Base-by-base conservation (phyloP, 2,888 invertebrate species). In the Panorpa germanica region DNA sequence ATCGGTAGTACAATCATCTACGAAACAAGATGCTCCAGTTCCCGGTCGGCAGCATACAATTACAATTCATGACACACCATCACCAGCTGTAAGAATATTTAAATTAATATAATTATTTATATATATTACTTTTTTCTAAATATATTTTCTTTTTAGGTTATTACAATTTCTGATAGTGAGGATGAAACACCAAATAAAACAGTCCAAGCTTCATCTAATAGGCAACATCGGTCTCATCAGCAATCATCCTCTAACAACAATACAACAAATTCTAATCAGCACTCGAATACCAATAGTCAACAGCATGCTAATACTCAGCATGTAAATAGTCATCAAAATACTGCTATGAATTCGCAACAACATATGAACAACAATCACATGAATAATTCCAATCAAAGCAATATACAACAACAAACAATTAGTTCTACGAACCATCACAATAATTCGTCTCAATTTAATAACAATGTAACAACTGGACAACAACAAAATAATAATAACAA, bases 101-200 rank as follows among this genome's bases (percentile, higher is more conserved):
- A n/a, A n/a, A n/a, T n/a, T n/a, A n/a, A n/a, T n/a, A n/a, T n/a
- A n/a, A n/a, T n/a, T n/a, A n/a, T n/a, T n/a, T n/a, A n/a, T n/a
- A n/a, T n/a, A n/a, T n/a, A n/a, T n/a, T n/a, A n/a, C n/a, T n/a
- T n/a, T n/a, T n/a, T n/a, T n/a, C n/a, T n/a, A n/a, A n/a, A n/a
- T n/a, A n/a, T n/a, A n/a, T n/a, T n/a, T n/a, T n/a, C n/a, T n/a
- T n/a, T n/a, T n/a, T n/a, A n/a, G 33, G 88, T 93, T 42, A 93
- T 95, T 47, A 93, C 91, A 23, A 88, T 90, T 45, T 85, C 83
- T 11, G 93, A 93, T 50, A 90, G 88, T 43, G 91, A 91, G 48
- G 91, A 91, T 48, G 91, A 93, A 45, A 59, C 65, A 31, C 58
- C 60, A 6, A 60, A 53, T 6, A 21, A 27, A 9, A 15, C 11